These are phyloP conservation scores for Drosophila watanabei DNA, from an alignment of 1,140 invertebrate species.

Conservation along the genomic window DNA sequence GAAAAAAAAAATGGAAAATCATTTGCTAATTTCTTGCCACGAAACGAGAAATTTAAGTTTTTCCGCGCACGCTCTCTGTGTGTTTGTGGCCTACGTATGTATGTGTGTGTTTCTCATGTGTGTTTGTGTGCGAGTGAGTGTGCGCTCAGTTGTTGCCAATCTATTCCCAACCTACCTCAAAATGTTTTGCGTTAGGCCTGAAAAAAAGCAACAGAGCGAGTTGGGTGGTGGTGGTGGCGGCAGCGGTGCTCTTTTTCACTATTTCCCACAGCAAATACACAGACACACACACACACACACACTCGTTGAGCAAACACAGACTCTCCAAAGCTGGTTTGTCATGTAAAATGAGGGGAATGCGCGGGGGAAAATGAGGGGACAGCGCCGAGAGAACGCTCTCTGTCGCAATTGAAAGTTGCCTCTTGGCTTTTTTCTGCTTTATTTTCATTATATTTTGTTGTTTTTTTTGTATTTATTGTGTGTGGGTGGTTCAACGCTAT, in stretches of 20 bases:
- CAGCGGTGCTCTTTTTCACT: conserved; percentile 72
- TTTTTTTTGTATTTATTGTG: not conserved
- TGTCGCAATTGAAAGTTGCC: conserved; percentile 82
- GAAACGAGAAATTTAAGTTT: conserved; percentile 83
- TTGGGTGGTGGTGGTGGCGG: conserved; percentile 45
- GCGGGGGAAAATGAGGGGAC: not conserved
- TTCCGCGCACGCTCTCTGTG: conserved; percentile 59
- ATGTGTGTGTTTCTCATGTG: conserved; percentile 18
- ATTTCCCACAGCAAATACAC: conserved; percentile 68
- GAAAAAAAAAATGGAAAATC: conserved; percentile 69
- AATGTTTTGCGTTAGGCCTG: conserved; percentile 83
- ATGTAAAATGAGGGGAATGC: conserved; percentile 57
- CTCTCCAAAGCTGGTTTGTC: conserved; percentile 70
- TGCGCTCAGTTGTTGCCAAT: conserved; percentile 77
- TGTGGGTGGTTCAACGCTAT: conserved; percentile 36
- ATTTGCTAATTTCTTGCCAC: conserved; percentile 82
- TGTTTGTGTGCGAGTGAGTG: conserved; percentile 53
- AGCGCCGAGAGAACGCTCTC: conserved; percentile 58
- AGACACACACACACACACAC: conserved; percentile 22
- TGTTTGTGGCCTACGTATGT: conserved; percentile 20
- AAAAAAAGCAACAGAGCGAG: conserved; percentile 78
- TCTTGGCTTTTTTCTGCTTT: conserved; percentile 23
- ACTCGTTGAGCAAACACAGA: conserved; percentile 53
- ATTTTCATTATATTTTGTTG: conserved; percentile 16
- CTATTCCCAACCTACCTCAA: conserved; percentile 86